These are phyloP conservation scores for Lucifuga dentata DNA, from an alignment of 2,113 vertebrate species.

Conservation along the genomic window DNA sequence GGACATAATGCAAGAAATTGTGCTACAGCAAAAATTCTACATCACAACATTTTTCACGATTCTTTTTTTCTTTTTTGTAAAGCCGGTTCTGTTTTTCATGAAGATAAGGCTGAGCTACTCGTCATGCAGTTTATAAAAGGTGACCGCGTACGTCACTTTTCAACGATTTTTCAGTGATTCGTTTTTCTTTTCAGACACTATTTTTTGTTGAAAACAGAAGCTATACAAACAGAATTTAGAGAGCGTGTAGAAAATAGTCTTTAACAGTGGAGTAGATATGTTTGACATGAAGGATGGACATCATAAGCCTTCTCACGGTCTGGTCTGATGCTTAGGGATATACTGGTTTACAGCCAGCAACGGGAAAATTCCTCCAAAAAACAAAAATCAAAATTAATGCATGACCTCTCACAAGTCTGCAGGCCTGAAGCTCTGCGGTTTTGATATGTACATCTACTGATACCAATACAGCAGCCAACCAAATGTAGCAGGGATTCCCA, in stretches of 20 bases:
- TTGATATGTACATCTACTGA: slow-evolving; percentile 17
- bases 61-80: slow-evolving; percentile 49
- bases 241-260: slow-evolving; percentile 67
- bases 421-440: neutral
- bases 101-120: slow-evolving; percentile 62
- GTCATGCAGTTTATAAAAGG: slow-evolving; percentile 80
- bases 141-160: slow-evolving; percentile 39
- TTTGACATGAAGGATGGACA: slow-evolving; percentile 41
- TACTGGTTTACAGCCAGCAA: neutral
- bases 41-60: slow-evolving; percentile 67
- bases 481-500: slow-evolving; percentile 37
- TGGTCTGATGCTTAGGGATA: slow-evolving; percentile 3
- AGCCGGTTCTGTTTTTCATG: slow-evolving; percentile 45
- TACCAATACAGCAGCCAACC: slow-evolving; percentile 24
- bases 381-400: slow-evolving; percentile 8
- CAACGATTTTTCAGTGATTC: slow-evolving; percentile 21
- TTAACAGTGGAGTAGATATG: slow-evolving; percentile 58
- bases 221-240: slow-evolving; percentile 31
- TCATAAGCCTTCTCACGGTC: slow-evolving; percentile 13
- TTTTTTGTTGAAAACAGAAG: slow-evolving; percentile 33
- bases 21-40: slow-evolving; percentile 81
- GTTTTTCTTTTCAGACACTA: slow-evolving; percentile 37
- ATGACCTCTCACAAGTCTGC: too few species aligned
- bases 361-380: slow-evolving; percentile 5
- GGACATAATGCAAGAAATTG: slow-evolving; percentile 77